Evolutionary conservation across 2,888 invertebrate genomes (phyloP), one percentile per base, ranked within the genome.

Genomic region (Tenthredo distinguenda): DNA sequence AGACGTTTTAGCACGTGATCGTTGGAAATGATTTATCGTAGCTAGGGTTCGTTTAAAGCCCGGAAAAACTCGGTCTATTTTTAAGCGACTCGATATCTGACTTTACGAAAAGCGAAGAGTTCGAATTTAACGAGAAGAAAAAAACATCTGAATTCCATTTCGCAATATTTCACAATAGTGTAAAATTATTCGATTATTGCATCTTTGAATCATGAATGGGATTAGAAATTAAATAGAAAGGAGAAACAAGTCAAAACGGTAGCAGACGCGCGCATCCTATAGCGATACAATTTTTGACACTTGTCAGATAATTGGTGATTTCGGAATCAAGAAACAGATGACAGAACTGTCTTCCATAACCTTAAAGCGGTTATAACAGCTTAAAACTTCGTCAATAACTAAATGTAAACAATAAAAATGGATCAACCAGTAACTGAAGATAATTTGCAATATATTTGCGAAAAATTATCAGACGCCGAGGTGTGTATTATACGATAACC

Each of bases 401-500:
- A 81, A 26, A 81, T 58, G 79, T 50, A 77, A 47, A 55, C 18
- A 18, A 65, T 43, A n/a, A 87, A 87, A 31, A 90, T 90, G 88
- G 90, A 91, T 86, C 81, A 90, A 79, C 85, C 88, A 47, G 85
- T 90, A 40, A 91, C 88, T 71, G 91, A 93, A 85, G 89, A 91
- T 85, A 91, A 91, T 87, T 85, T 93, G 43, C 87, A 89, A 21
- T 83, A 88, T 65, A 90, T 92, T 82, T 88, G 92, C 37, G 88
- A 90, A 21, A 90, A 91, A 86, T 86, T 93, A 37, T 90, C 91
- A 31, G 90, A 92, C 62, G 89, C 90, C 47, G 93, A 93, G 91
- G 93, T 91, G 21, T 18, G 55, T 40, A 21, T 21, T 62, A 37
- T 21, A 62, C 21, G n/a, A 37, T 34, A 50, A 37, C 15, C n/a